These are phyloP conservation scores for Alligator sinensis DNA, from an alignment of 2,113 vertebrate genomes.

Conservation along the genomic window DNA sequence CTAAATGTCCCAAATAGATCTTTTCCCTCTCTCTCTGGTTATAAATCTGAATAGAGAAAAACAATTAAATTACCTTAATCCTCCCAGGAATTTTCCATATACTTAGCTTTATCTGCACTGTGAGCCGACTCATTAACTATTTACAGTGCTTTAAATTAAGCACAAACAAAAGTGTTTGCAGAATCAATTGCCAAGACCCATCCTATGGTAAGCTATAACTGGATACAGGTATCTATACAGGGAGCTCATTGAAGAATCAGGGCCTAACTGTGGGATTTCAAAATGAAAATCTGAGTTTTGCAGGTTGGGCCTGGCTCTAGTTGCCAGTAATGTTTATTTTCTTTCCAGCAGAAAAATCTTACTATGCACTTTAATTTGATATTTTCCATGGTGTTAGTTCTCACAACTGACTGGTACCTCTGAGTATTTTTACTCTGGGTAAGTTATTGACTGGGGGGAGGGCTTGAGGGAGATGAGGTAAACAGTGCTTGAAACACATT, in stretches of 20 bases:
- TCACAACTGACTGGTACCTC: not conserved
- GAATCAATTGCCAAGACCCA: not conserved
- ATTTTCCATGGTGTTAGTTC: not conserved
- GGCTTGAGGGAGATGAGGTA: not conserved
- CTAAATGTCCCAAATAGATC: not conserved
- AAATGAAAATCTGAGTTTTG: not conserved
- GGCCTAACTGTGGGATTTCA: not conserved
- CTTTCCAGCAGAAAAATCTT: not conserved
- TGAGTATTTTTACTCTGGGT: not conserved
- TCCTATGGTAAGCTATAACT: not conserved
- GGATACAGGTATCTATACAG: not conserved
- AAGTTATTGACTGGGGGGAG: not conserved
- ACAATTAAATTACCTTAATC: not conserved
- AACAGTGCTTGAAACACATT: not conserved
- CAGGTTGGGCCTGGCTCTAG: not conserved
- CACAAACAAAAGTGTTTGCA: slow-evolving; percentile 15
- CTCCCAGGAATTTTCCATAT: not conserved
- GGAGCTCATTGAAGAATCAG: not conserved
- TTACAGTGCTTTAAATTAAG: not conserved
- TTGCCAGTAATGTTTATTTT: not conserved
- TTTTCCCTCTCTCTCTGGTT: not conserved
- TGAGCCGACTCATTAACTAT: not conserved
- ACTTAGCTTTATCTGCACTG: not conserved
- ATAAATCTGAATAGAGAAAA: not conserved
- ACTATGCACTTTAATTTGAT: not conserved